phyloP scores from a whole-genome alignment of 1,140 invertebrate species.

The Drosophila neocordata region DNA sequence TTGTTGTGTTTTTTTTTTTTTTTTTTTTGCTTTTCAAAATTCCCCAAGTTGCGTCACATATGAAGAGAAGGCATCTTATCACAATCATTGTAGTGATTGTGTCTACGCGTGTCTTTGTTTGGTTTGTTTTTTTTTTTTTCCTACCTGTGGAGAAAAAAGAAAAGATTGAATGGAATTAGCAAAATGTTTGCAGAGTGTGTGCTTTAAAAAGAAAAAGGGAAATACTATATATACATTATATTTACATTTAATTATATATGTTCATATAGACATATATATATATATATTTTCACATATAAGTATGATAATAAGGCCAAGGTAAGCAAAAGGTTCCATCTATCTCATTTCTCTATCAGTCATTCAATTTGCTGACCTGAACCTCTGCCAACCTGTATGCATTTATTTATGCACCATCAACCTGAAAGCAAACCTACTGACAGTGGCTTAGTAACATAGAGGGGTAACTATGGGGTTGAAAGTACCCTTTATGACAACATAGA shows the following conservation, averaged over 20 bases:
- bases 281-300: not conserved
- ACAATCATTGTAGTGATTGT: constrained; percentile 18
- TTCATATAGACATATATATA: not conserved
- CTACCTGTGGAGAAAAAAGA: not conserved
- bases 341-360: constrained; percentile 15
- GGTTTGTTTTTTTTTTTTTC: constrained; percentile 18
- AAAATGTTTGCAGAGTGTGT: constrained; percentile 11
- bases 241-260: too few relatives aligned
- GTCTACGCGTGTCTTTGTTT: constrained; percentile 27
- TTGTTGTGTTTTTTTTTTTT: not conserved
- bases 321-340: not conserved
- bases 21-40: not conserved
- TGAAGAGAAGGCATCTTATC: constrained; percentile 10
- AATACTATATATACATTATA: not conserved
- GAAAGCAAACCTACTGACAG: not conserved
- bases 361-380: constrained; percentile 11
- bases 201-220: not conserved
- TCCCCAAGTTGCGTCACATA: constrained; percentile 20
- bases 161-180: constrained; percentile 18
- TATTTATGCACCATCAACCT: constrained; percentile 1
- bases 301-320: constrained; percentile 12
- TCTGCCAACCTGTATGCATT: constrained; percentile 1
- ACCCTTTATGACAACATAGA: too few relatives aligned
- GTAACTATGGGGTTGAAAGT: not conserved
- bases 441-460: not conserved